phyloP scores from a whole-genome alignment of 1,140 invertebrate species.

The Antheraea pernyi region DNA sequence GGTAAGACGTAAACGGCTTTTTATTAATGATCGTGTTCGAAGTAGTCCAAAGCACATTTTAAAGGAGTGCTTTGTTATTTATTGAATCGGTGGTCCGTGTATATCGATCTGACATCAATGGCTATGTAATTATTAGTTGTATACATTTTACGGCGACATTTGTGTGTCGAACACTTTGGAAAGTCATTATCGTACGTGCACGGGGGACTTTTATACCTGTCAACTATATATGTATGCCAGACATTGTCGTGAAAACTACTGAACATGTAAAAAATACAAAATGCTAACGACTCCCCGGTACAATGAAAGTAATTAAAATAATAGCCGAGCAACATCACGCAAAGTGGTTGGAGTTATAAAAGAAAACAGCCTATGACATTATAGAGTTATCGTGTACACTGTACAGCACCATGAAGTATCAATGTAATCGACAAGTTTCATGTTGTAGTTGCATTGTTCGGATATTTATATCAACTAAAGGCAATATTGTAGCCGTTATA shows the following conservation, averaged over 20 bases:
- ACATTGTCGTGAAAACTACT: constrained; percentile 48
- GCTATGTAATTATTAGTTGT: constrained; percentile 49
- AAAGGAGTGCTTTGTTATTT: constrained; percentile 44
- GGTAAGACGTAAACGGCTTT: constrained; percentile 34
- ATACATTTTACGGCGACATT: constrained; percentile 23
- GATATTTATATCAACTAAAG: constrained; percentile 43
- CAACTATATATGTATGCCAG: constrained; percentile 35
- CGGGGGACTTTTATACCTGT: constrained; percentile 37
- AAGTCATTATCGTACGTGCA: constrained; percentile 46
- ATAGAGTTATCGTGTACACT: constrained; percentile 30
- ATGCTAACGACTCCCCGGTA: constrained; percentile 53
- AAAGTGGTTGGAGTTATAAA: constrained; percentile 52
- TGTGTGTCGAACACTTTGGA: constrained; percentile 49
- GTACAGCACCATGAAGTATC: constrained; percentile 27
- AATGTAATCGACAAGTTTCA: constrained; percentile 25
- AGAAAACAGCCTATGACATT: constrained; percentile 37
- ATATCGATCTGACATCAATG: constrained; percentile 45
- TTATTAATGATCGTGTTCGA: constrained; percentile 23
- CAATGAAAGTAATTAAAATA: constrained; percentile 75
- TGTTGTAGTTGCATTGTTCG: constrained; percentile 14
- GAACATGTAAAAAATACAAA: constrained; percentile 51
- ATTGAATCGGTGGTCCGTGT: constrained; percentile 26
- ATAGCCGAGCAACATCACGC: constrained; percentile 67
- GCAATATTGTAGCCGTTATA: constrained; percentile 53
- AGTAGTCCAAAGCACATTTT: constrained; percentile 47